Evolutionary conservation across 1,140 invertebrate genomes (phyloP), one percentile per base, ranked within the genome.

Genomic region (Zophobas atratus): DNA sequence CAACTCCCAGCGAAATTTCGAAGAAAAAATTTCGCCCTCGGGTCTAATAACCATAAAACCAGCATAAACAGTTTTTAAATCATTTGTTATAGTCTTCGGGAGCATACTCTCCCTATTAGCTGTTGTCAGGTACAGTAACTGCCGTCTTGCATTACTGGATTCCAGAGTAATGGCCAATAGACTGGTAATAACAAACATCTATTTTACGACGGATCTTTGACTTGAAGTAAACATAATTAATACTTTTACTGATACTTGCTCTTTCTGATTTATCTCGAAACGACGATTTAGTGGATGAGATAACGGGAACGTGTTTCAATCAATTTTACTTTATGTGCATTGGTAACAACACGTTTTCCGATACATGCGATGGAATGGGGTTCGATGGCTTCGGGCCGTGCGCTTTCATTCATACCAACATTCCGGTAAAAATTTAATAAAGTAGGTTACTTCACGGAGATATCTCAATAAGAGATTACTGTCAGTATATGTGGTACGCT

Each of bases 141-240:
- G 60, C 60, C 39, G 38, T 67, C 60, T 67, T 67, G 39, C 39
- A 67, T 67, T 67, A 67, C 60, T 67, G 60, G 60, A 67, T 67
- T 67, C 60, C 60, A 67, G 60, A 67, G 60, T 67, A 67, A 67
- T 39, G 39, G 60, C 60, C 60, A 43, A 67, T 67, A 67, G 39
- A 33, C 60, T 41, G 39, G 38, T 67, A 67, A 67, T 67, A 67
- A 67, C 60, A 67, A 67, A 67, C 60, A 67, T 67, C 60, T 67
- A 67, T 67, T 67, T 67, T 67, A 67, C 60, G 60, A 67, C 39
- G 60, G 60, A 67, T 67, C 60, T 67, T 67, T 67, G 60, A 67
- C 60, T 67, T 41, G 39, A 67, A 67, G 38, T 41, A 67, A 67
- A 67, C 60, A 67, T 67, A 67, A 67, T 46, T 67, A 67, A 67